Evolutionary conservation across 2,888 invertebrate genomes (phyloP).

Genomic region (Andrena hattorfiana): DNA sequence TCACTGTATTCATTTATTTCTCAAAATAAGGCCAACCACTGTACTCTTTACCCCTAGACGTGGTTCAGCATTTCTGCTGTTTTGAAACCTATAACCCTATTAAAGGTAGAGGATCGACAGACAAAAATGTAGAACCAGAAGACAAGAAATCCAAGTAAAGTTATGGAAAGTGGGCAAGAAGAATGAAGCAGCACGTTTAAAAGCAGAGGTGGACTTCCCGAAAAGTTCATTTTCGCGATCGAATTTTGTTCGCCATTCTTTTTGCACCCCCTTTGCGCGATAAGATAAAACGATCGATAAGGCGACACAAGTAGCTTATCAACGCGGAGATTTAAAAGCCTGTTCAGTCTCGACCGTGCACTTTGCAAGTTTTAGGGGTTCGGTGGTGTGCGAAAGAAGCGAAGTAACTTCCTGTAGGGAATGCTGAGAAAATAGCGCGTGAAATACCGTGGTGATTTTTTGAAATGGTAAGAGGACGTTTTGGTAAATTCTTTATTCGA

Average conservation of each 20-base stretch:
- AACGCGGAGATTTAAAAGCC: background rate
- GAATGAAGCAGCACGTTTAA: too few relatives aligned
- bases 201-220: background rate
- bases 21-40: too few relatives aligned
- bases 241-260: background rate
- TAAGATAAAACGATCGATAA: constrained; percentile 29
- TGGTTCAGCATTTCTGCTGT: too few relatives aligned
- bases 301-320: background rate
- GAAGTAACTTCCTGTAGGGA: background rate
- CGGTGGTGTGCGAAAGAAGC: background rate
- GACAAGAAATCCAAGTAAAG: background rate
- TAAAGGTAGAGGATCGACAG: too few relatives aligned
- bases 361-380: background rate
- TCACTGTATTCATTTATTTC: too few relatives aligned
- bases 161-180: background rate
- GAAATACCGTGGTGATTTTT: too few relatives aligned
- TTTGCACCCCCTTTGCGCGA: background rate
- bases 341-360: background rate
- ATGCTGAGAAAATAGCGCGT: too few relatives aligned
- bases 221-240: background rate
- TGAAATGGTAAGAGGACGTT: too few relatives aligned
- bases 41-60: too few relatives aligned
- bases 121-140: too few relatives aligned
- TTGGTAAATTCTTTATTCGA: too few relatives aligned
- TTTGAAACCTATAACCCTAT: too few relatives aligned